A percentile compares a stretch with the other conserved stretches of the same genome.
Conservation (phyloP, 1,140 invertebrate species). For the Atopsyche davidsoni region DNA sequence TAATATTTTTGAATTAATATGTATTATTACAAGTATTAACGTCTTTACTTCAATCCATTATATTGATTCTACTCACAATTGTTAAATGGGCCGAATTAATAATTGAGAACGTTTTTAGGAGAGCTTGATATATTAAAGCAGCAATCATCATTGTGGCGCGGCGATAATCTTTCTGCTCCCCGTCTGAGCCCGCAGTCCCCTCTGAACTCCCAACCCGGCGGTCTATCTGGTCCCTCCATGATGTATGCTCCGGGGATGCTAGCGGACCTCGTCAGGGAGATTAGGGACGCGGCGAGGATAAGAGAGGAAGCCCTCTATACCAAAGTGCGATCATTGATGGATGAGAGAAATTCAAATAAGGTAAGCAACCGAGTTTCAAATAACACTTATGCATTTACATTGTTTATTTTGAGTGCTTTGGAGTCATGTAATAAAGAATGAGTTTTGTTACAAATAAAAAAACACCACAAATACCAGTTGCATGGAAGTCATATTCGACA, state of each 20-base stretch:
- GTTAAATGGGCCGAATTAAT: no score
- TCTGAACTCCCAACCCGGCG: not conserved
- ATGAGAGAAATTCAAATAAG: conserved; percentile 32
- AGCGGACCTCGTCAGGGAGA: conserved; percentile 66
- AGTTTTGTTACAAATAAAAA: no score
- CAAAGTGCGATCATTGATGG: conserved; percentile 38
- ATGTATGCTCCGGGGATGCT: conserved; percentile 69
- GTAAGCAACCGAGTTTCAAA: no score
- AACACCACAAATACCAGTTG: no score
- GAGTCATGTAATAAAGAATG: no score
- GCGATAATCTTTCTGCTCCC: conserved; percentile 12
- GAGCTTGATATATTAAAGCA: conserved; percentile 30
- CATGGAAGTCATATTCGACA: no score
- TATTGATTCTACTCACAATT: no score
- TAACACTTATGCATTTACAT: no score
- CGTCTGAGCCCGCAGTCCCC: conserved; percentile 3
- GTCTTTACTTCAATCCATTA: no score
- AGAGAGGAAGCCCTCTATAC: conserved; percentile 61
- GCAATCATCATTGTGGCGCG: conserved; percentile 20
- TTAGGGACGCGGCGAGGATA: conserved; percentile 63
- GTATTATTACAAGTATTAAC: not conserved
- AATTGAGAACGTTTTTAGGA: no score
- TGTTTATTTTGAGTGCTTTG: conserved; percentile 5
- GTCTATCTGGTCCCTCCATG: conserved; percentile 31
- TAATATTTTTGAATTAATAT: conserved; percentile 4